Base-by-base conservation (phyloP, 2,797 vertebrate species). In the Sebastes kiyomatsui region DNA sequence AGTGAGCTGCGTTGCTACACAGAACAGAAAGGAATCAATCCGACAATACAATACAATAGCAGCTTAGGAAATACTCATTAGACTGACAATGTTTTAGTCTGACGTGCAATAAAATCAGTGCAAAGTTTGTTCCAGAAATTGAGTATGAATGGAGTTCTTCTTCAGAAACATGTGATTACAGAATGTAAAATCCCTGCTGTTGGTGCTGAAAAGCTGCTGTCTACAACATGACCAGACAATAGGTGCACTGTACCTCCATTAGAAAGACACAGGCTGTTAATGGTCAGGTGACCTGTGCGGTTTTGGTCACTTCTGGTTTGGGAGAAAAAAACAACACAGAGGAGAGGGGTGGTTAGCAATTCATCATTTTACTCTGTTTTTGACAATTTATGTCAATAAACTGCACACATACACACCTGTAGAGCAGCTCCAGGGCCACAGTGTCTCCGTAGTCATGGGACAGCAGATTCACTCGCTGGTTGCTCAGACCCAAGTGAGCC, bases 361-460 rank as follows among this genome's bases (percentile, higher is more conserved):
- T 12, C 0, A 52, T 18, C 1, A 6, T 32, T 64, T 27, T 1
- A 12, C 6, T 33, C 14, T 18, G 1, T 67, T 30, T 58, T 16
- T 72, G 2, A 56, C 3, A 25, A n/a, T 25, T 25, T n/a, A 1
- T 8, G 23, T 42, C 1, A 27, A 59, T 10, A 14, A 27, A 67
- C 25, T 20, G 3, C 27, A 65, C 33, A 46, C 64, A 35, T 25
- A 52, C 11, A 27, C 1, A 91, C 98, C 98, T 99, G 89, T 97
- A 96, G 4, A 99, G 96, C 80, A 99, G 96, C 92, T 99, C 98
- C 82, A 98, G 97, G 0, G 98, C 98, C 0, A 99, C 98, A 0
- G 97, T 99, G 77, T 98, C 98, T 2, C 98, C 98, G 0, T 99
- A 99, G 49, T 99, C 97, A 0, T 99, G 98, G 32, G 98, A 97